Evolutionary conservation across 2,113 vertebrate species (phyloP).

Genomic region (Podarcis cretensis): DNA sequence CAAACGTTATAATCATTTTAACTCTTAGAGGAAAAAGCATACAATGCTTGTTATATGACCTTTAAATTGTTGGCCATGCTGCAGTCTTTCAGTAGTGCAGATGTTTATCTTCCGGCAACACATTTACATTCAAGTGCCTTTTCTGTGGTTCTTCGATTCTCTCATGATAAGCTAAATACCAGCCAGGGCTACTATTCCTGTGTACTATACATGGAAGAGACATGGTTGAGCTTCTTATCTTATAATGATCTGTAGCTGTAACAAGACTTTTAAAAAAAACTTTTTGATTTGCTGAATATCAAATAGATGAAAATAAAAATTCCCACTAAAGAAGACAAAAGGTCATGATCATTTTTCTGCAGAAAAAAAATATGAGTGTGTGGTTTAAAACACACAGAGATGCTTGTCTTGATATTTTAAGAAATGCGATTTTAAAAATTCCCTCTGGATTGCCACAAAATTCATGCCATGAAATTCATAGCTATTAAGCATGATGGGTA

Average conservation of each 20-base stretch:
- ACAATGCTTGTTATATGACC: slow-evolving; percentile 48
- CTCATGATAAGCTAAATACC: slow-evolving; percentile 63
- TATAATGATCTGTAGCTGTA: slow-evolving; percentile 61
- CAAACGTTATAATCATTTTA: slow-evolving; percentile 42
- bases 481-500: background rate
- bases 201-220: slow-evolving; percentile 38
- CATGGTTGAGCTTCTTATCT: slow-evolving; percentile 60
- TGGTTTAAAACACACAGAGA: background rate
- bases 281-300: background rate
- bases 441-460: background rate
- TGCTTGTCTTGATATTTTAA: background rate
- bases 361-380: background rate
- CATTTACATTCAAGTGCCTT: slow-evolving; percentile 66
- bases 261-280: slow-evolving; percentile 40
- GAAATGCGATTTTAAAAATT: background rate
- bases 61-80: slow-evolving; percentile 63
- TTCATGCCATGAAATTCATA: background rate
- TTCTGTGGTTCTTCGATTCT: slow-evolving; percentile 61
- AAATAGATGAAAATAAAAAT: background rate
- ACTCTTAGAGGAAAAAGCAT: slow-evolving; percentile 20
- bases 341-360: background rate
- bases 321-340: background rate
- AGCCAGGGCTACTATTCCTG: slow-evolving; percentile 46
- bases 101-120: slow-evolving; percentile 66
- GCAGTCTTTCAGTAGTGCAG: slow-evolving; percentile 41